Evolutionary conservation across 2,113 vertebrate species (phyloP).

Genomic region (Argyrosomus japonicus): DNA sequence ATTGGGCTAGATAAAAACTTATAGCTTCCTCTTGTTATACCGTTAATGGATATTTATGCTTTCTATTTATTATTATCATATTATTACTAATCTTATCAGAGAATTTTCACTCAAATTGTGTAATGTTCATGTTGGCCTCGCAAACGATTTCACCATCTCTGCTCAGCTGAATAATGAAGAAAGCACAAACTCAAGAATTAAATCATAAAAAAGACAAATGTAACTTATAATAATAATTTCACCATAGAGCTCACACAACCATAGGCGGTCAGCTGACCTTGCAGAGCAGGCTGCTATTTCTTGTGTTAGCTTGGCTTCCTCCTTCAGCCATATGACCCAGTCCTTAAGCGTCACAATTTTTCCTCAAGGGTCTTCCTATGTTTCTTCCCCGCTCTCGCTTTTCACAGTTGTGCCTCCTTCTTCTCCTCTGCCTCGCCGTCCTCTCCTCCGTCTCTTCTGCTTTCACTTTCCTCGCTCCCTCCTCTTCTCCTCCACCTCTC

Average conservation of each 20-base stretch:
- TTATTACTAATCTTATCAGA: background rate
- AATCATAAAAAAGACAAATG: background rate
- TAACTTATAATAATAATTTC: too few species aligned
- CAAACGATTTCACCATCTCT: too few species aligned
- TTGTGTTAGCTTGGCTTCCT: background rate
- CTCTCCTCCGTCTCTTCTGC: slow-evolving; percentile 5
- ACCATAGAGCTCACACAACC: background rate
- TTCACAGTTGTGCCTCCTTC: background rate
- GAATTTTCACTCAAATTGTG: background rate
- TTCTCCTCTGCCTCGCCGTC: background rate
- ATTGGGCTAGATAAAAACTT: background rate
- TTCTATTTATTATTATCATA: background rate
- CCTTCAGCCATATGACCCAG: background rate
- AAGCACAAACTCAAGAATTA: background rate
- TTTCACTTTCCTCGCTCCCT: slow-evolving; percentile 17
- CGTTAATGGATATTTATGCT: background rate
- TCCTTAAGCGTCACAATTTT: slow-evolving; percentile 1
- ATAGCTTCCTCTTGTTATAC: background rate
- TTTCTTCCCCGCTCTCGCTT: background rate
- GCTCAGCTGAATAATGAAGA: background rate
- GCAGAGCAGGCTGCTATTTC: too few species aligned
- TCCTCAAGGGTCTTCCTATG: slow-evolving; percentile 25
- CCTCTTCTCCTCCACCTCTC: slow-evolving; percentile 51
- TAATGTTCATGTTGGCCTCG: too few species aligned
- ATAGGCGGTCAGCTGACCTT: background rate